A percentile compares a stretch with the other conserved stretches of the same genome.
Evolutionary conservation across 2,888 invertebrate species (phyloP).

Genomic region (Amphipyra berbera): DNA sequence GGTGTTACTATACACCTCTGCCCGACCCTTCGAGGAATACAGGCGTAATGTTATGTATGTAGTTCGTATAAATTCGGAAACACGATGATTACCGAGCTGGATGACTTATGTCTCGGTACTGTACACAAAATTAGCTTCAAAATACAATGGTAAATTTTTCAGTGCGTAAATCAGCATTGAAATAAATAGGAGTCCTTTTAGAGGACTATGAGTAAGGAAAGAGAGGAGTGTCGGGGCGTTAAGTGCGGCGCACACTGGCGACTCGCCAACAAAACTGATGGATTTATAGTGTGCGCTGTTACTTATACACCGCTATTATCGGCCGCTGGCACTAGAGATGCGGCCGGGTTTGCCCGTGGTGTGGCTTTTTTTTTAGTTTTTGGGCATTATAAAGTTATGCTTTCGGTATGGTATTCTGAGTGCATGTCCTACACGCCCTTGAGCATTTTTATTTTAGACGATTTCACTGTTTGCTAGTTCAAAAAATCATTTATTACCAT

Average conservation of each 20-base stretch:
- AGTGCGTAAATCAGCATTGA: conserved; percentile 46
- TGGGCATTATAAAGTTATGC: background rate
- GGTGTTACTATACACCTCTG: too few species aligned
- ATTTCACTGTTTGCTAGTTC: too few species aligned
- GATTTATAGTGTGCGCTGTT: conserved; percentile 75
- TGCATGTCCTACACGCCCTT: too few species aligned
- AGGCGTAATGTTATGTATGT: too few species aligned
- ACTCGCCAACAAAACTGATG: conserved; percentile 70
- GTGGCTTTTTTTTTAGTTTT: background rate
- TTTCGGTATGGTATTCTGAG: too few species aligned
- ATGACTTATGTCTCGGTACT: too few species aligned
- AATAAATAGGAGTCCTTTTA: conserved; percentile 53
- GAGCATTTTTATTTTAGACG: too few species aligned
- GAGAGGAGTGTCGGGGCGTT: conserved; percentile 59
- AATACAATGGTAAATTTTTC: conserved; percentile 33
- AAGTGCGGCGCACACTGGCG: conserved; percentile 69
- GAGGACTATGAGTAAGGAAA: conserved; percentile 47
- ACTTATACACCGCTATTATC: conserved; percentile 67
- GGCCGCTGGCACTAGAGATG: conserved; percentile 27
- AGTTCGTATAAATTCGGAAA: too few species aligned
- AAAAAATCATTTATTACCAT: too few species aligned
- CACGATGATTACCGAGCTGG: too few species aligned
- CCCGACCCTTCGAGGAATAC: too few species aligned
- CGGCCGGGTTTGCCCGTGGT: conserved; percentile 23
- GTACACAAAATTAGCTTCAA: conserved; percentile 16